Conservation (phyloP, 2,888 invertebrate species). For the Pseudolycoriella hygida region DNA sequence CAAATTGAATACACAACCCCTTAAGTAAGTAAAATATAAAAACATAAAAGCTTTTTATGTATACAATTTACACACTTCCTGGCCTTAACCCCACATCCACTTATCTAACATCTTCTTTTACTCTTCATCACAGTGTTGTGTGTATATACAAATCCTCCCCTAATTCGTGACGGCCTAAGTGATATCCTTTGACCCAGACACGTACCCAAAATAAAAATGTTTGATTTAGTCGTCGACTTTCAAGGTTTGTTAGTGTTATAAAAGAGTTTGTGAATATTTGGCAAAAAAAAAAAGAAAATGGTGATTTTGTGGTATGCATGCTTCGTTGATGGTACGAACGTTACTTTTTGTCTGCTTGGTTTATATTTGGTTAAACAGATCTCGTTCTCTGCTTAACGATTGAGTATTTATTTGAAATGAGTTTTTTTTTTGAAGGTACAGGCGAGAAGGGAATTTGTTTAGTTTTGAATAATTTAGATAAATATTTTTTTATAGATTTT, state of each 20-base stretch:
- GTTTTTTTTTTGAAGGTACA: too few relatives aligned
- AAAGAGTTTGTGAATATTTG: background rate
- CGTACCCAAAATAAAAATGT: conserved; percentile 4
- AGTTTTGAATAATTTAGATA: too few relatives aligned
- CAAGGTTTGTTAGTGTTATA: background rate
- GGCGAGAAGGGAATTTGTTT: too few relatives aligned
- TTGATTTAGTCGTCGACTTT: conserved; percentile 3
- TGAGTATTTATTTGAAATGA: too few relatives aligned
- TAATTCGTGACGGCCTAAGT: conserved; percentile 5
- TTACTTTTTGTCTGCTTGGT: too few relatives aligned
- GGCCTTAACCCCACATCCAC: conserved; percentile 3
- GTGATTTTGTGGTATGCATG: too few relatives aligned
- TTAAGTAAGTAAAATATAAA: background rate
- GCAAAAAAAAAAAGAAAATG: too few relatives aligned
- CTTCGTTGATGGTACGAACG: too few relatives aligned
- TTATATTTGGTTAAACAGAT: too few relatives aligned
- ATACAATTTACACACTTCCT: conserved; percentile 4
- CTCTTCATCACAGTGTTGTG: background rate
- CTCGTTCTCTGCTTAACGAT: too few relatives aligned
- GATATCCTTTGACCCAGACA: conserved; percentile 4
- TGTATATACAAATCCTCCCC: conserved; percentile 2
- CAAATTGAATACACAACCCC: too few relatives aligned
- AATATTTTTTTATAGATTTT: too few relatives aligned
- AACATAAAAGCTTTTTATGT: conserved; percentile 4
- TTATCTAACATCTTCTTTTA: conserved; percentile 4